These are phyloP conservation scores for Chromobotia macracanthus DNA, from an alignment of 2,797 vertebrate genomes.

Conservation along the genomic window DNA sequence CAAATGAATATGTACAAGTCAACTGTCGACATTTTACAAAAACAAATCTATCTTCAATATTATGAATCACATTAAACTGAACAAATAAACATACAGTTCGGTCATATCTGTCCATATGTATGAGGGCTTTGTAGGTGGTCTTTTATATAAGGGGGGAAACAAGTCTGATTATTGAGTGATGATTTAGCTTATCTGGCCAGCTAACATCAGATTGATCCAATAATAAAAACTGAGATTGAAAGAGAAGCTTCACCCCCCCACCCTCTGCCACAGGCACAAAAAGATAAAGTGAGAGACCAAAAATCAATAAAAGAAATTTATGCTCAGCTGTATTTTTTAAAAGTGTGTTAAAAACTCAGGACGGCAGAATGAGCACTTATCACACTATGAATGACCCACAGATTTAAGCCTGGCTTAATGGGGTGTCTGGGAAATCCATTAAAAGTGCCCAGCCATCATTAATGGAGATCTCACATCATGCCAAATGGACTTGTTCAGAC, in stretches of 20 bases:
- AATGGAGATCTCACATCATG: constrained; percentile 65
- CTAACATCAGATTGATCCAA: constrained; percentile 58
- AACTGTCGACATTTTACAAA: neutral
- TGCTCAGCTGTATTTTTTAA: constrained; percentile 65
- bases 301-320: constrained; percentile 72
- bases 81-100: neutral
- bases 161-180: constrained; percentile 61
- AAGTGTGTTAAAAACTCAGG: constrained; percentile 68
- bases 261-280: constrained; percentile 50
- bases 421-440: constrained; percentile 65
- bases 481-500: constrained; percentile 63
- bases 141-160: constrained; percentile 29
- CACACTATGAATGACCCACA: constrained; percentile 69
- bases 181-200: constrained; percentile 60
- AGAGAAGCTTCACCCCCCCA: constrained; percentile 11
- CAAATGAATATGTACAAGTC: neutral
- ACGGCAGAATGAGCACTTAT: constrained; percentile 62
- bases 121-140: neutral
- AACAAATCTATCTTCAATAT: neutral
- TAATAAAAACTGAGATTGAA: constrained; percentile 44
- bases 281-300: constrained; percentile 47
- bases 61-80: too few relatives aligned
- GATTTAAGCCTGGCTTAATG: constrained; percentile 66
- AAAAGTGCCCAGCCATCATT: constrained; percentile 67
- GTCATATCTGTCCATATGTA: neutral